Conservation (phyloP, 2,113 vertebrate genomes). For the Myotis brandtii region DNA sequence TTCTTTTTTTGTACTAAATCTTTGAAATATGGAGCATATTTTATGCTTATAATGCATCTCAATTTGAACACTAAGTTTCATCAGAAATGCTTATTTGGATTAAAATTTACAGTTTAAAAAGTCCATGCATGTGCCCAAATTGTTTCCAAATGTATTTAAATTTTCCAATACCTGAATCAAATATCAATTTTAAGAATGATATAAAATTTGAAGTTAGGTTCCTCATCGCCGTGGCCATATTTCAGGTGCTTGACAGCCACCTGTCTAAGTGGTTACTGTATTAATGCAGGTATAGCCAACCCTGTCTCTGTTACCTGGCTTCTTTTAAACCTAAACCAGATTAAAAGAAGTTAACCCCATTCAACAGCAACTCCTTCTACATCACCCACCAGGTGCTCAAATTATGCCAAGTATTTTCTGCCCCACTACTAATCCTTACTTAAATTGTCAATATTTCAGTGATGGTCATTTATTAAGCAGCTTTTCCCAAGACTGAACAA, state of each 20-base stretch:
- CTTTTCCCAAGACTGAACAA: neutral
- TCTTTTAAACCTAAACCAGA: conserved; percentile 11
- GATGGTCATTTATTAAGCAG: neutral
- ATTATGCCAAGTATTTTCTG: neutral
- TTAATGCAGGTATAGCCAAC: neutral
- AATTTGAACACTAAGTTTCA: conserved; percentile 38
- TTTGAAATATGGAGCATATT: neutral
- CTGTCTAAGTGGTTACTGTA: neutral
- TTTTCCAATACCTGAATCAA: conserved; percentile 30
- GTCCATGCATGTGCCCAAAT: neutral
- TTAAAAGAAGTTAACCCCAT: neutral
- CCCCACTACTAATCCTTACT: neutral
- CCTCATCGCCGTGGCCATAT: neutral
- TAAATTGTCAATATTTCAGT: neutral
- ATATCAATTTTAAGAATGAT: conserved; percentile 21
- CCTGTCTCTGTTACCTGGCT: neutral
- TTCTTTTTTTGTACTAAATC: neutral
- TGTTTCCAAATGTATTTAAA: conserved; percentile 30
- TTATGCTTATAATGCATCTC: neutral
- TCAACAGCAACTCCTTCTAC: neutral
- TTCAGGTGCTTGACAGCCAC: neutral
- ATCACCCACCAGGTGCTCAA: neutral
- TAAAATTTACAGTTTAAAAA: conserved; percentile 26
- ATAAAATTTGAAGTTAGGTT: neutral
- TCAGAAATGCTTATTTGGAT: conserved; percentile 16